Conservation (phyloP, 2,797 vertebrate species). For the Discoglossus pictus region DNA sequence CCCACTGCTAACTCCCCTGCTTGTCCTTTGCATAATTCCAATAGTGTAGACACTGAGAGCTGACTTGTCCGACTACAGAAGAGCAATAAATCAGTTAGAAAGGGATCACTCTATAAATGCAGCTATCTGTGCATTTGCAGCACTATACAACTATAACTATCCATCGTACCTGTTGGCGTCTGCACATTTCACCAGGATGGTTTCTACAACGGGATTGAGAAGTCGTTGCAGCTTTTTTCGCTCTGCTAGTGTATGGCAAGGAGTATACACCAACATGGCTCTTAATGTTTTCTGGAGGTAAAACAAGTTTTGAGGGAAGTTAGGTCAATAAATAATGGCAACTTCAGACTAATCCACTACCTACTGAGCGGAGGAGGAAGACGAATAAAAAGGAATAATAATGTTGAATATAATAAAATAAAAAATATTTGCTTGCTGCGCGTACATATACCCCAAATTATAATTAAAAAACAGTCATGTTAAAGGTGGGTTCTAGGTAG, state of each 20-base stretch:
- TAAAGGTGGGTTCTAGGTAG: no score
- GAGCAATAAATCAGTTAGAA: conserved; percentile 33
- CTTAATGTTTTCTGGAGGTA: conserved; percentile 80
- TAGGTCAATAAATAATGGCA: no score
- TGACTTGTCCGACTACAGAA: conserved; percentile 83
- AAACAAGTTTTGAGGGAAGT: background rate
- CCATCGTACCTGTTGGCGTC: conserved; percentile 82
- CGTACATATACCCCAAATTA: no score
- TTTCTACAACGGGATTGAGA: conserved; percentile 85
- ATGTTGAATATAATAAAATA: no score
- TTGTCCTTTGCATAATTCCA: conserved; percentile 89
- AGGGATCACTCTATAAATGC: background rate
- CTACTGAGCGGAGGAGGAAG: no score
- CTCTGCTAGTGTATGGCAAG: conserved; percentile 79
- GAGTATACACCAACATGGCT: conserved; percentile 89
- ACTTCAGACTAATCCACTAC: no score
- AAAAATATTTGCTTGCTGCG: no score
- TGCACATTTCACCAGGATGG: conserved; percentile 86
- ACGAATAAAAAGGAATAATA: no score
- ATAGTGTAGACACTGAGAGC: conserved; percentile 82
- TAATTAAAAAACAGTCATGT: no score
- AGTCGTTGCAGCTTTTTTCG: conserved; percentile 81
- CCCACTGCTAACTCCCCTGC: conserved; percentile 85
- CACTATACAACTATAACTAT: background rate
- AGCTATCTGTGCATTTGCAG: no score